Conservation (phyloP, 2,797 vertebrate species). For the Hydrolagus colliei region DNA sequence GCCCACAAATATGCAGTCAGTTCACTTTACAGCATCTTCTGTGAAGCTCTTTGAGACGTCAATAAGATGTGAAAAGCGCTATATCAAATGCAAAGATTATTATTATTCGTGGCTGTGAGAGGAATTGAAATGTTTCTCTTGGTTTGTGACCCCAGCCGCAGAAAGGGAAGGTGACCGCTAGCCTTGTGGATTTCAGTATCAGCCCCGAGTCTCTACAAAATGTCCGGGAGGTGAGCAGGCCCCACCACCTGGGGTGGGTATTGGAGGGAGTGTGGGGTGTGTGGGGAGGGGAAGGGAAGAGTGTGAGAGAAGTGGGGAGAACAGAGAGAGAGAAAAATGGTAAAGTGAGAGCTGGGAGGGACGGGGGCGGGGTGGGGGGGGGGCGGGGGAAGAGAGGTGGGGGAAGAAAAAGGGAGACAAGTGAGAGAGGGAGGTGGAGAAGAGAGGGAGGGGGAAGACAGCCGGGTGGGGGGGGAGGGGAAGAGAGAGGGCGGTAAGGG, state of each 20-base stretch:
- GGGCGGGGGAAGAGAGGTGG: too few species aligned
- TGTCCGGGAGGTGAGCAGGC: slow-evolving; percentile 66
- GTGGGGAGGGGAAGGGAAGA: background rate
- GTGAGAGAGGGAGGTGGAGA: background rate
- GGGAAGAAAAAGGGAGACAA: too few species aligned
- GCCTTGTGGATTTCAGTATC: slow-evolving; percentile 84
- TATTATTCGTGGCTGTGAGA: too few species aligned
- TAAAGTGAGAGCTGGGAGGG: background rate
- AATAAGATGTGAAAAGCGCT: too few species aligned
- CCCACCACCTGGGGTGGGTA: too few species aligned
- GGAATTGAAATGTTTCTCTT: too few species aligned
- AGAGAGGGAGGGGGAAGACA: background rate
- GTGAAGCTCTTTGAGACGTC: too few species aligned
- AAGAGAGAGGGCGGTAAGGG: too few species aligned
- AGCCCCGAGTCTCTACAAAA: slow-evolving; percentile 89
- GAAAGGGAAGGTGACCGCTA: slow-evolving; percentile 70
- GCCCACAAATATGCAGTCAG: too few species aligned
- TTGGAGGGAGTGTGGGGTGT: background rate
- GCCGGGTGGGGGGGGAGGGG: too few species aligned
- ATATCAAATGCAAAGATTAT: too few species aligned
- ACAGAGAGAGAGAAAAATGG: background rate
- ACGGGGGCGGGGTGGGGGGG: background rate
- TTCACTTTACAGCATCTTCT: too few species aligned
- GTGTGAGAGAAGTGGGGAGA: background rate
- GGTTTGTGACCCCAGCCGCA: slow-evolving; percentile 63